Conservation (phyloP, 2,888 invertebrate genomes). For the Agonopterix arenella region DNA sequence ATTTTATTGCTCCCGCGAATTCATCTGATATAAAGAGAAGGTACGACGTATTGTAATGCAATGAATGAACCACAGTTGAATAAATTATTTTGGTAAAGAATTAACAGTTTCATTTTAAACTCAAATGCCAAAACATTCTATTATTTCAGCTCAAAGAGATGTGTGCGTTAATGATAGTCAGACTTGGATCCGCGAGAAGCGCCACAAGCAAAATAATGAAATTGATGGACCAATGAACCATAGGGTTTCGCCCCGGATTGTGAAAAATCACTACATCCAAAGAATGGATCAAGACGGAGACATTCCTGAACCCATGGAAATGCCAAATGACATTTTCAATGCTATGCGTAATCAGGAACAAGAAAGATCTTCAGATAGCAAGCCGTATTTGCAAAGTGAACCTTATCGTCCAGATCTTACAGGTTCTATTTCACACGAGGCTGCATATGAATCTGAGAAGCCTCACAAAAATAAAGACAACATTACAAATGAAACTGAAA, state of each 20-base stretch:
- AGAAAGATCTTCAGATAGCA: not conserved
- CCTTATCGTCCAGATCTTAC: not conserved
- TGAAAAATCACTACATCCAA: constrained; percentile 15
- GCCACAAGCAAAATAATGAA: constrained; percentile 30
- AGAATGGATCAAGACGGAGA: constrained; percentile 7
- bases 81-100: too few species aligned
- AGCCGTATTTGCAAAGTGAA: not conserved
- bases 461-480: not conserved
- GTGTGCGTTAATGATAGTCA: constrained; percentile 10
- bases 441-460: not conserved
- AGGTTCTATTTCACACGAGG: not conserved
- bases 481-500: not conserved
- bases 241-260: constrained; percentile 13
- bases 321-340: constrained; percentile 3
- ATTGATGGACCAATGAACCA: constrained; percentile 23
- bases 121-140: not conserved
- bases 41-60: too few species aligned
- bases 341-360: not conserved
- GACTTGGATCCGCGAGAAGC: constrained; percentile 26
- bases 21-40: too few species aligned
- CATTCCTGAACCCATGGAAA: constrained; percentile 7
- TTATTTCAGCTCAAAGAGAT: constrained; percentile 14
- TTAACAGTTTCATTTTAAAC: too few species aligned
- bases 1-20: too few species aligned
- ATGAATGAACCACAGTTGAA: too few species aligned